phyloP scores from a whole-genome alignment of 2,113 vertebrate species.

The Coturnix japonica region DNA sequence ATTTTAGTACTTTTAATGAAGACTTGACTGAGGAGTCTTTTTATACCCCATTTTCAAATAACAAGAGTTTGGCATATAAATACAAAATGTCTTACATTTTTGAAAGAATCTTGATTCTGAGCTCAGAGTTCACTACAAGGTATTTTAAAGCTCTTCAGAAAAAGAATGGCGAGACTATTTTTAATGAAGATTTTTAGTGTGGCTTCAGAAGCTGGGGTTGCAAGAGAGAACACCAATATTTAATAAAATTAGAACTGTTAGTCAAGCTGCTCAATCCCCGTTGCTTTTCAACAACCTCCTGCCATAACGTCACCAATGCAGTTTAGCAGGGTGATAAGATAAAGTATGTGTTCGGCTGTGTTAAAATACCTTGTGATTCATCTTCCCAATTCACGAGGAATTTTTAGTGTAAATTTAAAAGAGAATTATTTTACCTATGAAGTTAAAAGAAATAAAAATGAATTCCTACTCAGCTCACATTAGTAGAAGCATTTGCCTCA shows the following conservation, averaged over 20 bases:
- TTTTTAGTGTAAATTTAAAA: constrained; percentile 4
- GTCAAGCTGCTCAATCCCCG: not conserved
- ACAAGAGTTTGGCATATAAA: not conserved
- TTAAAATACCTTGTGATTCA: not conserved
- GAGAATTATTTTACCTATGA: not conserved
- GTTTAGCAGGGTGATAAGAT: not conserved
- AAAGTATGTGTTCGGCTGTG: not conserved
- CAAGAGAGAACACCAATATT: not conserved
- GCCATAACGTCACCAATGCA: not conserved
- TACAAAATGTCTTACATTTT: not conserved
- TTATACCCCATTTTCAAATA: not conserved
- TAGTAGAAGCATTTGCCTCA: not conserved
- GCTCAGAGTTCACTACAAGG: not conserved
- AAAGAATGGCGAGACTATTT: not conserved
- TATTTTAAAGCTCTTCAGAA: not conserved
- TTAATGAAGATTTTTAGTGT: not conserved
- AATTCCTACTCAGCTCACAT: constrained; percentile 6
- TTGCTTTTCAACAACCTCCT: not conserved
- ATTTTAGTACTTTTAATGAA: not conserved
- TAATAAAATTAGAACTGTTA: not conserved
- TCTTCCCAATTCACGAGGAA: not conserved
- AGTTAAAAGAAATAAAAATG: not conserved
- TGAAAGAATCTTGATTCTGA: not conserved
- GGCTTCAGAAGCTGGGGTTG: not conserved
- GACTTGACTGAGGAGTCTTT: not conserved